Evolutionary conservation across 2,113 vertebrate genomes (phyloP).

Genomic region (Leucopternis melanops): DNA sequence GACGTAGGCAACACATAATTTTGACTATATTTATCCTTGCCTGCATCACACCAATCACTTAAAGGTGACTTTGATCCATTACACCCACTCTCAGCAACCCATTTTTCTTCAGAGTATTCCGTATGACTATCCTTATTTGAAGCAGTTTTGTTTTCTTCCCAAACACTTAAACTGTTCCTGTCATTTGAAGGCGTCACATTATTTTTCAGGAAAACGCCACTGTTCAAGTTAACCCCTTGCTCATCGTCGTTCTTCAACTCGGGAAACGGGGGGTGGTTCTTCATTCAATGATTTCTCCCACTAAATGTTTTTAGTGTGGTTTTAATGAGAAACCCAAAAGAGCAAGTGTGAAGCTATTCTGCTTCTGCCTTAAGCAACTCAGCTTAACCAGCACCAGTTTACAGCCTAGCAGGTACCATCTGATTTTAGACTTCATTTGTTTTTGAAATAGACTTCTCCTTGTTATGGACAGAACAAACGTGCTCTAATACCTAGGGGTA

Average conservation of each 20-base stretch:
- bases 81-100: background rate
- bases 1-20: background rate
- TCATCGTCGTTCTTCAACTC: background rate
- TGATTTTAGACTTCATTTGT: background rate
- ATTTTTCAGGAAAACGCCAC: accelerated
- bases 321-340: background rate
- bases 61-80: background rate
- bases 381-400: background rate
- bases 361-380: background rate
- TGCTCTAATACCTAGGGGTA: background rate
- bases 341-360: background rate
- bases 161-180: too few species aligned
- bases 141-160: background rate
- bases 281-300: background rate
- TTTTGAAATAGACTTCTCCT: background rate
- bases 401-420: background rate
- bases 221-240: background rate
- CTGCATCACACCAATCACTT: background rate
- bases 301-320: background rate
- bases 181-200: background rate
- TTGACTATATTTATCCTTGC: accelerated
- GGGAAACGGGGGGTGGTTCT: accelerated
- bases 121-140: background rate
- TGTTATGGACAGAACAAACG: background rate
- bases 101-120: background rate